Conservation (phyloP, 1,140 invertebrate genomes). For the Archivesica marissinica region DNA sequence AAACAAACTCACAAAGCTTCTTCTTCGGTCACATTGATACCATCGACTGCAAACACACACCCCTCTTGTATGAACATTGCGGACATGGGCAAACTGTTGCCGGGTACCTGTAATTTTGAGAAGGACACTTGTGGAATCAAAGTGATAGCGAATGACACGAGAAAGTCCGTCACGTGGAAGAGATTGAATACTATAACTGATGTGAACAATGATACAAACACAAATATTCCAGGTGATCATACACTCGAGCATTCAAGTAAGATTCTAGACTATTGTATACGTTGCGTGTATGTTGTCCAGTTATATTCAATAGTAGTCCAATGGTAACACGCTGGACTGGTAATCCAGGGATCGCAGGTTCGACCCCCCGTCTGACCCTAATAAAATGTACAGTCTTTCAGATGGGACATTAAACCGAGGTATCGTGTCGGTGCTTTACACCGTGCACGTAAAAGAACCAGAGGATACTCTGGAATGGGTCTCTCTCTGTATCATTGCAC, state of each 20-base stretch:
- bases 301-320: too few relatives aligned
- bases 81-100: not conserved
- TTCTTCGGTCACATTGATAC: not conserved
- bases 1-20: constrained; percentile 7
- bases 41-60: not conserved
- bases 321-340: too few relatives aligned
- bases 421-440: too few relatives aligned
- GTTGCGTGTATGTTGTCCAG: too few relatives aligned
- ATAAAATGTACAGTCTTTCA: too few relatives aligned
- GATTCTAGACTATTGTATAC: too few relatives aligned
- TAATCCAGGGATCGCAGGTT: too few relatives aligned
- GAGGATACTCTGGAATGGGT: too few relatives aligned
- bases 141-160: not conserved
- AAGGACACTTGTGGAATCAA: constrained; percentile 7
- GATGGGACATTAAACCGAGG: too few relatives aligned
- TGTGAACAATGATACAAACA: not conserved
- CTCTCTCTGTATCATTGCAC: too few relatives aligned
- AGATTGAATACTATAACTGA: not conserved
- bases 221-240: constrained; percentile 7
- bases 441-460: too few relatives aligned
- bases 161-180: not conserved
- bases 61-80: not conserved
- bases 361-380: too few relatives aligned
- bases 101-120: constrained; percentile 24
- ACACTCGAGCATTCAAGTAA: not conserved